Conservation (phyloP, 1,140 invertebrate species). For the Orchesella cincta region DNA sequence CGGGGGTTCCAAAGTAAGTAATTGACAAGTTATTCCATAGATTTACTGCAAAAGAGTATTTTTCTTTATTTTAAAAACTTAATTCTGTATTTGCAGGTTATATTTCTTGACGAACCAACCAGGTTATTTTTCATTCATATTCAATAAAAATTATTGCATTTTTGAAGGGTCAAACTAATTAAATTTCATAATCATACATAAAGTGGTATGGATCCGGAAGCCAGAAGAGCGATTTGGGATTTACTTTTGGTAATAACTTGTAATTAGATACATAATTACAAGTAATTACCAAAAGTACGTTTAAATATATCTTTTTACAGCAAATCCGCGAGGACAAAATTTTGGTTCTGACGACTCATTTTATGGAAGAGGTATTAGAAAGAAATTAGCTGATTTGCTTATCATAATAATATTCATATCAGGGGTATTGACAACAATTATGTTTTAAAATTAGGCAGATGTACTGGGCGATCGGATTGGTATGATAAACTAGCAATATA, state of each 20-base stretch:
- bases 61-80: no score
- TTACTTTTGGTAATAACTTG: constrained; percentile 53
- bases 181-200: no score
- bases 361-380: constrained; percentile 60
- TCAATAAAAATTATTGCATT: not conserved
- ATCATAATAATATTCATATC: not conserved
- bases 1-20: constrained; percentile 55
- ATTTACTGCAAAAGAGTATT: no score
- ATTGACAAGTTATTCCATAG: not conserved
- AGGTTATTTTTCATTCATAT: not conserved
- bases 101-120: not conserved
- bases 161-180: no score
- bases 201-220: constrained; percentile 62
- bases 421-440: not conserved
- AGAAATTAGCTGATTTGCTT: not conserved
- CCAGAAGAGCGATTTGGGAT: constrained; percentile 63
- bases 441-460: constrained; percentile 56
- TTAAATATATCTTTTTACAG: not conserved
- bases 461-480: constrained; percentile 64
- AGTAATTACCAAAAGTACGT: not conserved
- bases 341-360: constrained; percentile 64
- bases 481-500: constrained; percentile 62
- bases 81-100: not conserved
- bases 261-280: not conserved
- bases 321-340: constrained; percentile 57